These are phyloP conservation scores for Gadus macrocephalus DNA, from an alignment of 2,113 vertebrate species.

Conservation along the genomic window DNA sequence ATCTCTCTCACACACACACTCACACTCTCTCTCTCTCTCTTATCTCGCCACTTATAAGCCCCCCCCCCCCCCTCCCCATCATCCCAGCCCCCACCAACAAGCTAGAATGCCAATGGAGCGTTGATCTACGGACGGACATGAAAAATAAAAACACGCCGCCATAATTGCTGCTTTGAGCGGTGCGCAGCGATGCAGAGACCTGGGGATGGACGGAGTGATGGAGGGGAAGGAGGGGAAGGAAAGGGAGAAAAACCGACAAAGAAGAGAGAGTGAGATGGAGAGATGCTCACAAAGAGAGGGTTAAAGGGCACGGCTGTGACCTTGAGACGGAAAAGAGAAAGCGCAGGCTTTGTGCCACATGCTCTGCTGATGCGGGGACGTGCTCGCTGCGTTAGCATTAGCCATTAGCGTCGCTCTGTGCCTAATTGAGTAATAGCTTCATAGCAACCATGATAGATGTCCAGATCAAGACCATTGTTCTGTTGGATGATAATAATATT, in stretches of 20 bases:
- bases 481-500: too few relatives aligned
- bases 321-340: conserved; percentile 49
- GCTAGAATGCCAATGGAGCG: conserved; percentile 28
- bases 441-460: too few relatives aligned
- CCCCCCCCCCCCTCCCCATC: background rate
- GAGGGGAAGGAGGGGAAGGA: background rate
- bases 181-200: conserved; percentile 41
- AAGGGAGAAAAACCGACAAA: background rate
- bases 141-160: conserved; percentile 47
- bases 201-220: background rate
- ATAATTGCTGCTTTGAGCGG: conserved; percentile 63
- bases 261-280: conserved; percentile 5
- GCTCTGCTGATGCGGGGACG: conserved; percentile 42
- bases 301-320: conserved; percentile 63
- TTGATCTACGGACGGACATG: conserved; percentile 47
- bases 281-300: background rate
- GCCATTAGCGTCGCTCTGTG: too few relatives aligned
- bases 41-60: background rate
- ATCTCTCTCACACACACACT: background rate
- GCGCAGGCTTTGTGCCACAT: too few relatives aligned
- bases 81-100: conserved; percentile 21
- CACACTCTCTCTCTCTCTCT: background rate
- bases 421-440: too few relatives aligned
- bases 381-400: conserved; percentile 16
- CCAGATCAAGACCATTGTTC: too few relatives aligned